phyloP scores from a whole-genome alignment of 2,797 vertebrate species.

The Mycteria americana region DNA sequence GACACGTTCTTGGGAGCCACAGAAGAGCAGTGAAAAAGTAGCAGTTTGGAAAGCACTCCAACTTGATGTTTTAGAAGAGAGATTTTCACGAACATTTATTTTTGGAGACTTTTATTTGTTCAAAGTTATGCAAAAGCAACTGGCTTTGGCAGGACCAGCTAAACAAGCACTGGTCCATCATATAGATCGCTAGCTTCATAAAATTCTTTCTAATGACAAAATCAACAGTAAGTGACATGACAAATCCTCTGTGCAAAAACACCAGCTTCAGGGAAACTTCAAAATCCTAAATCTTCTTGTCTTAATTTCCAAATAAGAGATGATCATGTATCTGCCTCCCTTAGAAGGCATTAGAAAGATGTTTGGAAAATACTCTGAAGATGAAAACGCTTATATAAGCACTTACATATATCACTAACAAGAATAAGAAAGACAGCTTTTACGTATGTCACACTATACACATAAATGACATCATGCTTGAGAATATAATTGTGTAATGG shows the following conservation, averaged over 20 bases:
- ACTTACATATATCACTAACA: not conserved
- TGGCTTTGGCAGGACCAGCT: not conserved
- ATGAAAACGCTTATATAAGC: not conserved
- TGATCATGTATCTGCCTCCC: not conserved
- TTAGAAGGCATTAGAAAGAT: not conserved
- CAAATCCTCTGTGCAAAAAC: not conserved
- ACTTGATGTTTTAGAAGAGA: not conserved
- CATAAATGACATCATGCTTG: not conserved
- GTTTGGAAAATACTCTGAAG: not conserved
- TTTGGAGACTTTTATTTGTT: not conserved
- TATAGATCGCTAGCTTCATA: not conserved
- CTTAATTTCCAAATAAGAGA: not conserved
- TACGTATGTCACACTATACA: not conserved
- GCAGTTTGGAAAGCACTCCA: not conserved
- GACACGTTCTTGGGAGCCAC: not conserved
- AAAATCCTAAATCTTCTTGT: not conserved
- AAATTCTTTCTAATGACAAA: not conserved
- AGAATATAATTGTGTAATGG: not conserved
- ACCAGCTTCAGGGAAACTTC: not conserved
- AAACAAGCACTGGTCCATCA: not conserved
- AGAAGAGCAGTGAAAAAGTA: not conserved
- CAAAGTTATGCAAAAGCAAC: not conserved
- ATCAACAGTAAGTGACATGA: not conserved
- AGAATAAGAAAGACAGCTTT: not conserved
- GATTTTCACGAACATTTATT: not conserved